Evolutionary conservation across 2,888 invertebrate species (phyloP).

Genomic region (Baronia brevicornis): DNA sequence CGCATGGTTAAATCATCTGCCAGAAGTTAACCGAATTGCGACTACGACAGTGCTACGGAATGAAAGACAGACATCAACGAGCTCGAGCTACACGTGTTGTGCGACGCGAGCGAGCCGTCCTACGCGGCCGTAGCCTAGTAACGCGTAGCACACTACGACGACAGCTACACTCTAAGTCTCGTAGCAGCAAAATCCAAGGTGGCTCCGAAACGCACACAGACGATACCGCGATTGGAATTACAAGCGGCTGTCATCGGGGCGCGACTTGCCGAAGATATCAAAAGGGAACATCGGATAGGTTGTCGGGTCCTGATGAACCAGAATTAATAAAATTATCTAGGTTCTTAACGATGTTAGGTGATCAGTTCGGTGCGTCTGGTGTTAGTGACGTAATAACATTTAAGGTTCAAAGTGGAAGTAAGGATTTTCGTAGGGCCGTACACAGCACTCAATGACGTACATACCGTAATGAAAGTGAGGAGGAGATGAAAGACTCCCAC

Average conservation of each 20-base stretch:
- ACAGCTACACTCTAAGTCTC: slow-evolving; percentile 19
- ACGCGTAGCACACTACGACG: slow-evolving; percentile 12
- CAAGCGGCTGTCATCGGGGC: slow-evolving; percentile 16
- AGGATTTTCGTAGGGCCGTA: too few relatives aligned
- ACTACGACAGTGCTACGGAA: slow-evolving; percentile 23
- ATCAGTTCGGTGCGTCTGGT: too few relatives aligned
- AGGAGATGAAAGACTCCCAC: too few relatives aligned
- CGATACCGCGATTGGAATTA: slow-evolving; percentile 18
- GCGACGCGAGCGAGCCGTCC: slow-evolving; percentile 24
- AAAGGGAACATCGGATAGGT: too few relatives aligned
- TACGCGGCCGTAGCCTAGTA: slow-evolving; percentile 22
- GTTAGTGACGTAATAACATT: too few relatives aligned
- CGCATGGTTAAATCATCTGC: not conserved
- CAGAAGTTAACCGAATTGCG: slow-evolving; percentile 16
- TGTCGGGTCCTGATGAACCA: too few relatives aligned
- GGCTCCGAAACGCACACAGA: slow-evolving; percentile 13
- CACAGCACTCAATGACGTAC: too few relatives aligned
- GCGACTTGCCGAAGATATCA: not conserved
- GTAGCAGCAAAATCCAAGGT: slow-evolving; percentile 15
- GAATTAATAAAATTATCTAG: too few relatives aligned
- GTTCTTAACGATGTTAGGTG: too few relatives aligned
- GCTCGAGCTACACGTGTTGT: slow-evolving; percentile 25
- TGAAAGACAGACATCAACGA: too few relatives aligned
- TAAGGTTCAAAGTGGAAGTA: too few relatives aligned
- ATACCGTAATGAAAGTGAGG: too few relatives aligned